Base-by-base conservation (phyloP, 2,797 vertebrate species). In the Rhabdophis nuchalis region DNA sequence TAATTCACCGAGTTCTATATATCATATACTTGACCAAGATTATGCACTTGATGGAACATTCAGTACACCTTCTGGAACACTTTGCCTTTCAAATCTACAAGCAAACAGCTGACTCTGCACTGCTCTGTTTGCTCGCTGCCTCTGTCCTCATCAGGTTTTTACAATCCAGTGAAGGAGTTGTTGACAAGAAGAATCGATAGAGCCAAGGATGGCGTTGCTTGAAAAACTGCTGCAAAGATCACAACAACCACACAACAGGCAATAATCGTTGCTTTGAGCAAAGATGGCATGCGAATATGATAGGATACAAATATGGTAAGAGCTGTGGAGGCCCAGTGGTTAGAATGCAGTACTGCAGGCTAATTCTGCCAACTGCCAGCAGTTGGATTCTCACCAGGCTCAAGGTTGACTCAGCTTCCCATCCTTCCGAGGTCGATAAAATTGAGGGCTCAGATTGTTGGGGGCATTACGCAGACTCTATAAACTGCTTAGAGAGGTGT, bases 111-210 rank as follows among this genome's bases (percentile, higher is more conserved):
- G 98, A 98, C 97, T 91, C 95, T 94, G 97, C 97, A 97, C 93
- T 97, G 97, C 96, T 92, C 93, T 97, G 95, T 95, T 97, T 97
- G 96, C 85, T 90, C 90, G 96, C 93, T 96, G 96, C 94, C 93
- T 61, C 60, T 94, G 91, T 96, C 91, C 96, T 96, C 97, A 97
- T 96, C 97, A 97, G 97, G 95, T 96, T 97, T 97, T 93, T 93
- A 95, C 87, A 64, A 95, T 96, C 85, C 94, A 93, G 96, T 95
- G 93, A 95, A 95, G 96, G 94, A 95, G 96, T 98, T 98, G 98
- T 98, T 98, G 98, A 98, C 95, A 96, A 97, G 97, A 97, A 96
- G 96, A 98, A 99, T 99, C 98, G 77, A 99, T 98, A 98, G 96
- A 98, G 97, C 96, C 98, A 98, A 97, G 98, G 98, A 98, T 98